A percentile compares a stretch with the other conserved stretches of the same genome.
These are phyloP conservation scores for Erythrocercus mccallii DNA, from an alignment of 2,113 vertebrate genomes.

Conservation along the genomic window DNA sequence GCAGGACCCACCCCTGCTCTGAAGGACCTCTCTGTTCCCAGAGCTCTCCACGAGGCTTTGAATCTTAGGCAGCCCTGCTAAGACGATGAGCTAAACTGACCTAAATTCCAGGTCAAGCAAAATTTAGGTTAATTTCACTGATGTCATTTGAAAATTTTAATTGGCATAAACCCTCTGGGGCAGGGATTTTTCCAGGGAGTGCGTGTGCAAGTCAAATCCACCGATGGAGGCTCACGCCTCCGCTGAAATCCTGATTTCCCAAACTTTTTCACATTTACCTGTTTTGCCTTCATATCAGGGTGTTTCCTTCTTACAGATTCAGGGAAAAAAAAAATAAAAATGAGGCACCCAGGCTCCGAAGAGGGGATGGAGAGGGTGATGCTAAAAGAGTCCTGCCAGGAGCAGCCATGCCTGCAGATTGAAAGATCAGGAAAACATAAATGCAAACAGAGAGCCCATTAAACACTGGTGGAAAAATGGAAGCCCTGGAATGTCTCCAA, in stretches of 20 bases:
- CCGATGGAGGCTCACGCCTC: neutral
- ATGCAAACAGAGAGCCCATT: constrained; percentile 68
- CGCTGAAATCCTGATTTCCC: neutral
- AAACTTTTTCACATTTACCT: neutral
- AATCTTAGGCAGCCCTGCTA: neutral
- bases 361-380: neutral
- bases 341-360: neutral
- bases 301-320: neutral
- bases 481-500: constrained; percentile 64
- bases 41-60: neutral
- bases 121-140: constrained; percentile 58
- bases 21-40: neutral
- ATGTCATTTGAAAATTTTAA: constrained; percentile 52
- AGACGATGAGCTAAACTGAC: constrained; percentile 56
- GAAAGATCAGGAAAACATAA: constrained; percentile 62
- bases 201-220: neutral
- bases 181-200: constrained; percentile 46
- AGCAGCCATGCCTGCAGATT: constrained; percentile 26
- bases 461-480: constrained; percentile 64
- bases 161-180: constrained; percentile 38
- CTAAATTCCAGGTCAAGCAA: constrained; percentile 59
- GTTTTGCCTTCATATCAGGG: neutral
- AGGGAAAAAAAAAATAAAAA: neutral
- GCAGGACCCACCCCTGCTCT: neutral
- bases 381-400: neutral